These are phyloP conservation scores for Cyphomyrus plagiostoma DNA, from an alignment of 2,113 vertebrate species.

Conservation along the genomic window DNA sequence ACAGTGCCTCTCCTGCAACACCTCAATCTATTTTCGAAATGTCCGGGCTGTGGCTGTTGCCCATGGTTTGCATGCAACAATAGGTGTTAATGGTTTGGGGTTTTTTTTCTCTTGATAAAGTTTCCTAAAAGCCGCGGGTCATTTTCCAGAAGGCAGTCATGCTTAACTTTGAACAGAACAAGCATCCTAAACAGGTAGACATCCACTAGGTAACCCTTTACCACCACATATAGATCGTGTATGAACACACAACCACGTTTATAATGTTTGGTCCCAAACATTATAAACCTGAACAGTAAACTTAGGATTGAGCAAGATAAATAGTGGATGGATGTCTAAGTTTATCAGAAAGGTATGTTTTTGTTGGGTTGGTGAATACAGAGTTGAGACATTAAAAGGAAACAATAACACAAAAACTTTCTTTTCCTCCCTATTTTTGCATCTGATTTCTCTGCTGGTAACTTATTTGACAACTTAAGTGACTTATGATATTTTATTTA, in stretches of 20 bases:
- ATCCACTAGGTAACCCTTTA: too few relatives aligned
- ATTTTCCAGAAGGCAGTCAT: neutral
- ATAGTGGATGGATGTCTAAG: neutral
- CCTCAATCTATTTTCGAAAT: neutral
- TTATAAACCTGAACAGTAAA: neutral
- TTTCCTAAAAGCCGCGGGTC: slow-evolving; percentile 2
- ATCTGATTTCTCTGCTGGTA: neutral
- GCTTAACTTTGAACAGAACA: neutral
- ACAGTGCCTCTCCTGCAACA: neutral
- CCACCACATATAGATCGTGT: neutral
- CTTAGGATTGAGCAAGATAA: neutral
- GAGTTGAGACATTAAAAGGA: neutral
- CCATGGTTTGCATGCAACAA: neutral
- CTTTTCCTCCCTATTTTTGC: neutral
- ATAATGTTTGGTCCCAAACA: neutral
- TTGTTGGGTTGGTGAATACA: neutral
- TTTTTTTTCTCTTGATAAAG: neutral
- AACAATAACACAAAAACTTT: neutral
- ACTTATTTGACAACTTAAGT: neutral
- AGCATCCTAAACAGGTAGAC: neutral
- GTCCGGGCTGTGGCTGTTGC: neutral
- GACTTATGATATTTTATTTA: neutral
- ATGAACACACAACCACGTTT: neutral
- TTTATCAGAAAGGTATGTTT: neutral
- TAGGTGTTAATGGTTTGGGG: neutral